Conservation (phyloP, 92 coral and sea anemone genomes). For the Parazoanthus atlanticus region DNA sequence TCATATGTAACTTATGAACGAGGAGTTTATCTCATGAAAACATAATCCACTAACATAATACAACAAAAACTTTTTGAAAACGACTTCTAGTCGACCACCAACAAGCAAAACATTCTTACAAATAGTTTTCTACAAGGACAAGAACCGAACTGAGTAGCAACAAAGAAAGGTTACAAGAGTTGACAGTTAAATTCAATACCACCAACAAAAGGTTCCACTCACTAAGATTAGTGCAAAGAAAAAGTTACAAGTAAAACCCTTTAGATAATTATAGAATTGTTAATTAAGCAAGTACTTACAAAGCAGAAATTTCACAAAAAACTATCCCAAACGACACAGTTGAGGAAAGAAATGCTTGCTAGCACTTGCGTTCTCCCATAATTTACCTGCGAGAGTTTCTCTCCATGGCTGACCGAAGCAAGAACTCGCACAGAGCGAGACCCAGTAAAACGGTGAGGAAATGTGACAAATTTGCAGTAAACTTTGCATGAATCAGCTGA, state of each 20-base stretch:
- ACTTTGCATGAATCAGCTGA: slow-evolving; percentile 22
- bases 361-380: background rate
- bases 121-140: too few species aligned
- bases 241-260: background rate
- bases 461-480: slow-evolving; percentile 45
- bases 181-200: too few species aligned
- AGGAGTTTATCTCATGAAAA: background rate
- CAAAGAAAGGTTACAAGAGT: background rate
- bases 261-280: background rate
- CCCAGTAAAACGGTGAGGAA: slow-evolving; percentile 46
- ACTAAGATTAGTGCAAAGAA: too few species aligned
- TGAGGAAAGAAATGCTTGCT: background rate
- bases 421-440: slow-evolving; percentile 49
- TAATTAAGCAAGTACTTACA: background rate
- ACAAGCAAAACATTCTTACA: background rate
- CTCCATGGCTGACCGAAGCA: slow-evolving; percentile 47
- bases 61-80: too few species aligned
- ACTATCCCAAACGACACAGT: background rate
- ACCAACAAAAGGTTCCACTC: too few species aligned
- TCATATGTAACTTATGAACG: background rate
- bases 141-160: background rate
- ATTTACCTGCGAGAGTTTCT: background rate
- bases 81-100: background rate
- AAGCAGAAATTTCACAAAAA: background rate
- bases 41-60: too few species aligned